Evolutionary conservation across 1,140 invertebrate genomes (phyloP).

Genomic region (Zaprionus inermis): DNA sequence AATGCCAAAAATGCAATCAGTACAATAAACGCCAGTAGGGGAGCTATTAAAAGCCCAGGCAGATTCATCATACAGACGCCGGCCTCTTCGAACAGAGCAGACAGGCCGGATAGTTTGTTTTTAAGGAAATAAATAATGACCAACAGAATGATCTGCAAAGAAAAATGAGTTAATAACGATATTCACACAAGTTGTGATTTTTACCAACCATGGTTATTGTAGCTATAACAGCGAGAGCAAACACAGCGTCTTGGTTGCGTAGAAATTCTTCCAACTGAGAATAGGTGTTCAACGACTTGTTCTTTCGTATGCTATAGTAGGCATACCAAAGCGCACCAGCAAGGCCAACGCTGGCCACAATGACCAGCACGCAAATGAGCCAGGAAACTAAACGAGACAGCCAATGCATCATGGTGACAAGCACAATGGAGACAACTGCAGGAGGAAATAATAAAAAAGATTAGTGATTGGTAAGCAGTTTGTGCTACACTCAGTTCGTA

Average conservation of each 20-base stretch:
- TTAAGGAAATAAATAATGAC: slow-evolving; percentile 92
- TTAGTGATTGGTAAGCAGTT: not conserved
- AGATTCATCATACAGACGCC: slow-evolving; percentile 92
- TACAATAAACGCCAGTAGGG: slow-evolving; percentile 92
- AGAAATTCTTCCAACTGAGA: slow-evolving; percentile 89
- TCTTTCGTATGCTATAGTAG: slow-evolving; percentile 90
- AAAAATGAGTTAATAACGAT: not conserved
- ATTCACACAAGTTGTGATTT: not conserved
- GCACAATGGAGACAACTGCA: slow-evolving; percentile 91
- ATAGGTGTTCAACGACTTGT: slow-evolving; percentile 82
- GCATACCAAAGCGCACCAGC: slow-evolving; percentile 95
- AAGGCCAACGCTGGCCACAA: slow-evolving; percentile 89
- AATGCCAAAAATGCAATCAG: slow-evolving; percentile 92
- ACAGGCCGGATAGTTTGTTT: slow-evolving; percentile 91
- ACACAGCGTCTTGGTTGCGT: slow-evolving; percentile 93
- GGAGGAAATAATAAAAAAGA: not conserved
- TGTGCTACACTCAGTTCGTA: slow-evolving; percentile 84
- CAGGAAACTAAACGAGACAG: slow-evolving; percentile 93
- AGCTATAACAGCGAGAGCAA: slow-evolving; percentile 93
- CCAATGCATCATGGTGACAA: slow-evolving; percentile 93
- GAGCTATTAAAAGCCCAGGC: slow-evolving; percentile 94
- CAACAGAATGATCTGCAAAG: slow-evolving; percentile 90
- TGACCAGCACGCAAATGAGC: slow-evolving; percentile 93
- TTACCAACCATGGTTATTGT: slow-evolving; percentile 88
- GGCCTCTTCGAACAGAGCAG: slow-evolving; percentile 94